Conservation (phyloP, 64 coral and sea anemone genomes). For the Stichodactyla helianthus region DNA sequence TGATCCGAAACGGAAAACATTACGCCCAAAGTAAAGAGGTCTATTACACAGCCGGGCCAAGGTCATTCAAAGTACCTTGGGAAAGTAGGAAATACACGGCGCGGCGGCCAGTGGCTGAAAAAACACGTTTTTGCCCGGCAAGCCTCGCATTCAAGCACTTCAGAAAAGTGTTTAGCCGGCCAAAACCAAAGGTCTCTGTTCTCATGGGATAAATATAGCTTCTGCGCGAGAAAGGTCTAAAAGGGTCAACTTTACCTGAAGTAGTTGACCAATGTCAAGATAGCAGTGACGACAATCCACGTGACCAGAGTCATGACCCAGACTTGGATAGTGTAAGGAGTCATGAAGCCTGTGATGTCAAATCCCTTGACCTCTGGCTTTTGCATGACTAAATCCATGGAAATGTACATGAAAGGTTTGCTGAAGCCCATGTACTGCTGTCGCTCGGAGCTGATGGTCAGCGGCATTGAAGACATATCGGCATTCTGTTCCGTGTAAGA, state of each 20-base stretch:
- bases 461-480: conserved; percentile 20
- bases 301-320: conserved; percentile 18
- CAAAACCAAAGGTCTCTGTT: no score
- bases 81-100: no score
- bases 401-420: conserved; percentile 19
- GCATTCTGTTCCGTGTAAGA: not conserved
- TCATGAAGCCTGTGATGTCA: conserved; percentile 32
- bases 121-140: no score
- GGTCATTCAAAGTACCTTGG: no score
- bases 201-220: no score
- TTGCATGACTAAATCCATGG: conserved; percentile 16
- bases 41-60: no score
- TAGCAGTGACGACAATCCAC: conserved; percentile 11
- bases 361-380: not conserved
- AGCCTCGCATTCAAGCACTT: no score
- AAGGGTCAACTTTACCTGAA: not conserved
- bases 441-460: conserved; percentile 21
- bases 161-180: no score
- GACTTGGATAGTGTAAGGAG: conserved; percentile 12
- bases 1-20: no score
- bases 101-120: no score
- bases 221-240: no score
- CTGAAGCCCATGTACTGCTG: conserved; percentile 12
- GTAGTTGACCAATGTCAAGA: conserved; percentile 24
- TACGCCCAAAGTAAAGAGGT: no score